Percentiles rank a stretch among this genome's conserved stretches.
phyloP scores from a whole-genome alignment of 2,888 invertebrate genomes.

The Morinoia aosen region DNA sequence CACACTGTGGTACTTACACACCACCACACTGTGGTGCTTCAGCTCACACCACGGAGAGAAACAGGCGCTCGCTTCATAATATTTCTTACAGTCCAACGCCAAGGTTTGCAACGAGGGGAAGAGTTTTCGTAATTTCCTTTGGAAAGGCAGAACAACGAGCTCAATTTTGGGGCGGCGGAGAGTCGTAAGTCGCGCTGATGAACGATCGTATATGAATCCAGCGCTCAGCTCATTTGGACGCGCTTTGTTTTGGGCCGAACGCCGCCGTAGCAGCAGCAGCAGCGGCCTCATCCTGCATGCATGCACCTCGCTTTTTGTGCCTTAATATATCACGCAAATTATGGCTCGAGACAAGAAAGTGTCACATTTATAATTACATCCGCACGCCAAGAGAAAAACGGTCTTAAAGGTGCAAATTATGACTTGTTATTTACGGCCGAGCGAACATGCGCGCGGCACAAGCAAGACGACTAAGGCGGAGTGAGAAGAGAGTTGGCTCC shows the following conservation, averaged over 20 bases:
- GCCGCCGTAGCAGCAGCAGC: background rate
- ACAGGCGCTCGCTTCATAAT: background rate
- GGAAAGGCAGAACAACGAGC: background rate
- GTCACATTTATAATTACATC: slow-evolving; percentile 43
- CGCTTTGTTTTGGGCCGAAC: background rate
- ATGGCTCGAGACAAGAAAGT: slow-evolving; percentile 41
- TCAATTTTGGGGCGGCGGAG: background rate
- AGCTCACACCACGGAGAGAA: too few species aligned
- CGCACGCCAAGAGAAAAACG: slow-evolving; percentile 36
- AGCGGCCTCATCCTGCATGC: slow-evolving; percentile 21
- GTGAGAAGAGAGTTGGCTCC: background rate
- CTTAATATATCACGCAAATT: slow-evolving; percentile 41
- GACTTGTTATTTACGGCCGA: slow-evolving; percentile 12
- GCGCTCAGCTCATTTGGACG: background rate
- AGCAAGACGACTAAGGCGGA: background rate
- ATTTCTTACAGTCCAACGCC: background rate
- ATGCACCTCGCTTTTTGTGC: background rate
- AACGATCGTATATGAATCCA: slow-evolving; percentile 8
- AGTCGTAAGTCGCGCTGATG: slow-evolving; percentile 30
- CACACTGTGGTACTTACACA: too few species aligned
- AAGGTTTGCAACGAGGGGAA: background rate
- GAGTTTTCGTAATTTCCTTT: slow-evolving; percentile 13
- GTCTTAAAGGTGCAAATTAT: slow-evolving; percentile 36
- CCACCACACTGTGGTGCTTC: too few species aligned
- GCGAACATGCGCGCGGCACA: background rate